These are phyloP conservation scores for Procambarus clarkii DNA, from an alignment of 1,140 invertebrate species.

Conservation along the genomic window DNA sequence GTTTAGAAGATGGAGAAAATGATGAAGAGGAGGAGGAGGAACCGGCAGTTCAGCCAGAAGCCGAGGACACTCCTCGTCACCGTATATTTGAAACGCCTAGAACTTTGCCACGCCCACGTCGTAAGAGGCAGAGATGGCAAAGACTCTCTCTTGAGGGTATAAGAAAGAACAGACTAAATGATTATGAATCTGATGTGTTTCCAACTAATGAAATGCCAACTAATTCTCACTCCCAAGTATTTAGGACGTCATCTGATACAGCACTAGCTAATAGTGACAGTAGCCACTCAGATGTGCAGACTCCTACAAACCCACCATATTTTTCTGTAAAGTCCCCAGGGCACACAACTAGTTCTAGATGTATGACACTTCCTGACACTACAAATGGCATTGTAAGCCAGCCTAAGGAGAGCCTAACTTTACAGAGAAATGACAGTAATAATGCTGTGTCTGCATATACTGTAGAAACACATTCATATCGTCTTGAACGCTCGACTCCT, in stretches of 20 bases:
- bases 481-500: constrained; percentile 40
- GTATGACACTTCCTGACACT: background rate
- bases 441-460: constrained; percentile 24
- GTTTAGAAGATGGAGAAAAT: constrained; percentile 66
- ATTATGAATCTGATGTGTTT: constrained; percentile 65
- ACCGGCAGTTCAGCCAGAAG: background rate
- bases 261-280: constrained; percentile 66
- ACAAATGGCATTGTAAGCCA: background rate
- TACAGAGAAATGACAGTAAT: background rate
- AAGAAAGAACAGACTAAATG: constrained; percentile 42
- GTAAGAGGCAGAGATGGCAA: constrained; percentile 64
- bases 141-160: constrained; percentile 55
- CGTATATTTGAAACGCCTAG: constrained; percentile 25
- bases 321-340: constrained; percentile 61
- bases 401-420: background rate
- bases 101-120: constrained; percentile 47
- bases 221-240: constrained; percentile 47
- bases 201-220: constrained; percentile 47
- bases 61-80: constrained; percentile 11
- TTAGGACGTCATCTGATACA: constrained; percentile 63
- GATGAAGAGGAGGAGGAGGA: constrained; percentile 42
- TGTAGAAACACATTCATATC: constrained; percentile 61
- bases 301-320: constrained; percentile 68
- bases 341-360: constrained; percentile 28
- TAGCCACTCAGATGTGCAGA: constrained; percentile 63